These are phyloP conservation scores for Peromyscus melanophrys DNA, from an alignment of 2,797 vertebrate genomes.

Conservation along the genomic window DNA sequence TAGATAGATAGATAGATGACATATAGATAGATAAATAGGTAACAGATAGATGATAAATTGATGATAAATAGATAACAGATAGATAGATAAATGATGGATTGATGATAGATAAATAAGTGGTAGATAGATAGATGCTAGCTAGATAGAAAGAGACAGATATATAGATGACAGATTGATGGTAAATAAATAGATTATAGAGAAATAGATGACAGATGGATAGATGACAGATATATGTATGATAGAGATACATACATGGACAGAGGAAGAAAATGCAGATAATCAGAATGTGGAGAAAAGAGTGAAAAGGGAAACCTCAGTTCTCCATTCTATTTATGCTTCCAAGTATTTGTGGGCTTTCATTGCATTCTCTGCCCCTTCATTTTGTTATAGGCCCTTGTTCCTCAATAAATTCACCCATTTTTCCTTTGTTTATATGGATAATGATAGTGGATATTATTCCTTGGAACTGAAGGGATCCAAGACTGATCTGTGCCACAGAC, in stretches of 20 bases:
- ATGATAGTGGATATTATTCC: not conserved
- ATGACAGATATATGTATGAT: not conserved
- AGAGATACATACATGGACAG: not conserved
- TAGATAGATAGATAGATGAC: not conserved
- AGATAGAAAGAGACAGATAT: too few species aligned
- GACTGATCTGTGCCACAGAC: not conserved
- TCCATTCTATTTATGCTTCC: not conserved
- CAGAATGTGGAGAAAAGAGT: not conserved
- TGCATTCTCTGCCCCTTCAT: not conserved
- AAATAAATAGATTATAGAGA: not conserved
- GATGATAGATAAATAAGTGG: not conserved
- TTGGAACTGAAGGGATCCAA: not conserved
- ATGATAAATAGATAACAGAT: not conserved
- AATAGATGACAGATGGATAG: not conserved
- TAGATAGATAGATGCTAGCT: too few species aligned
- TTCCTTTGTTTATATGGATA: not conserved
- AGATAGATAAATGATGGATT: not conserved
- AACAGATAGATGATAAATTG: not conserved
- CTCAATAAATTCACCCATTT: not conserved
- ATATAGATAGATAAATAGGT: too few species aligned
- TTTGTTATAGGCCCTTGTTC: not conserved
- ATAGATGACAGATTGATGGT: not conserved
- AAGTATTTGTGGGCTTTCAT: not conserved
- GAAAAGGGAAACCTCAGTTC: not conserved
- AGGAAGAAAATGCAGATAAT: not conserved